Conservation (phyloP, 2,113 vertebrate genomes). For the Mustela lutreola region DNA sequence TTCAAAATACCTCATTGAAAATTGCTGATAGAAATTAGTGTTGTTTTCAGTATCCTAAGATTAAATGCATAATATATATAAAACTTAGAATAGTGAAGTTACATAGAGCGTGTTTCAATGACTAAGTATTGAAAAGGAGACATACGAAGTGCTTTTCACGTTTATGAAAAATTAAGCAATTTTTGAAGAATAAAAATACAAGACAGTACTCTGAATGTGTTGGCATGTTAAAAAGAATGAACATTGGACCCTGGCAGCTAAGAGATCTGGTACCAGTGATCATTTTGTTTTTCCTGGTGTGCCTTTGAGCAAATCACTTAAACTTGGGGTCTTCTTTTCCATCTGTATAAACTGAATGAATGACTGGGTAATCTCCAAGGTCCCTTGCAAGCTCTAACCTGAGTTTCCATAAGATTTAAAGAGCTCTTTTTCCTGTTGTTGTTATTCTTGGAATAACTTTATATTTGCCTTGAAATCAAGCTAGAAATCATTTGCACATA, state of each 20-base stretch:
- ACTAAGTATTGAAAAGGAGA: background rate
- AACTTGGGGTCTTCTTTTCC: background rate
- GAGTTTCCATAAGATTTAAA: background rate
- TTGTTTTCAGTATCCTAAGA: background rate
- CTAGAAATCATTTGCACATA: slow-evolving; percentile 33
- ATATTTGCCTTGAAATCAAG: slow-evolving; percentile 54
- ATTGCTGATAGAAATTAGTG: background rate
- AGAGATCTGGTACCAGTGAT: background rate
- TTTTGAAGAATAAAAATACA: background rate
- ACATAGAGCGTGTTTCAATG: background rate
- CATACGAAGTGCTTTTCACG: background rate
- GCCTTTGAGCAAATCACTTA: background rate
- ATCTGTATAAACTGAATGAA: background rate
- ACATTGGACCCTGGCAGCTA: background rate
- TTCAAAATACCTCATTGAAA: background rate
- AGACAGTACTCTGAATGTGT: background rate
- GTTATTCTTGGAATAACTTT: slow-evolving; percentile 30
- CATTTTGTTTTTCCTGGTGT: background rate
- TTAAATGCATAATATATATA: slow-evolving; percentile 77
- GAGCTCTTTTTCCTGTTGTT: background rate
- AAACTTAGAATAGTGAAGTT: background rate
- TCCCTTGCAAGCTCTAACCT: background rate
- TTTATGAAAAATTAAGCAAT: background rate
- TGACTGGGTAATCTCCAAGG: background rate
- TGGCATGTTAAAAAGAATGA: background rate